phyloP scores from a whole-genome alignment of 2,113 vertebrate species.

The Corvus moneduloides region DNA sequence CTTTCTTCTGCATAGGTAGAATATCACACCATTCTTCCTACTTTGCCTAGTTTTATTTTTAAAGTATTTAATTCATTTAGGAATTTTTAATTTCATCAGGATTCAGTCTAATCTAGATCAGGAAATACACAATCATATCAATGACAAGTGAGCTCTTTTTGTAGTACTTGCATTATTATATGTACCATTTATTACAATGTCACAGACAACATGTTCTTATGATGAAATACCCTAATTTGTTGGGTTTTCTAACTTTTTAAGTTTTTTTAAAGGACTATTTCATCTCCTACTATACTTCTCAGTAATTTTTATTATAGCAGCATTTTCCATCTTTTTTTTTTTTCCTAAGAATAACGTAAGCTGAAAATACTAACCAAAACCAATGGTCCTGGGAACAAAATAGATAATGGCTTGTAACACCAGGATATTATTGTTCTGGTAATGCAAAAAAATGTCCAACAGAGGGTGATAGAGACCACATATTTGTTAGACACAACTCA shows the following conservation, averaged over 20 bases:
- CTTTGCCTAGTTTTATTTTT: neutral
- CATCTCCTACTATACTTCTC: neutral
- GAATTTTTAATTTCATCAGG: neutral
- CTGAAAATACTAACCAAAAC: neutral
- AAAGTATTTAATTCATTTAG: neutral
- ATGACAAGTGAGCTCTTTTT: neutral
- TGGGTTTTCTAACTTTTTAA: neutral
- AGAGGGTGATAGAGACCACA: slow-evolving; percentile 49
- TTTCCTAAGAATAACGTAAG: neutral
- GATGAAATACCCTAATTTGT: neutral
- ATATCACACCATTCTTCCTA: neutral
- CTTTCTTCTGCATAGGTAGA: neutral
- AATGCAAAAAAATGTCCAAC: slow-evolving; percentile 15
- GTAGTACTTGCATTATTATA: neutral
- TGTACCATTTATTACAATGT: neutral
- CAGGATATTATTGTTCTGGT: neutral
- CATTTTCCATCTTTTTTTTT: neutral
- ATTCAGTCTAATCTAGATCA: neutral
- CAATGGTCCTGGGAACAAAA: neutral
- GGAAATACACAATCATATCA: neutral
- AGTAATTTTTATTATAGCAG: neutral
- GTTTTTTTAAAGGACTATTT: neutral
- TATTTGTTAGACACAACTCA: accelerated
- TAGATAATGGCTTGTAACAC: neutral
- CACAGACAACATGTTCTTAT: neutral